These are phyloP conservation scores for Agelastica alni DNA, from an alignment of 2,888 invertebrate species.

Conservation along the genomic window DNA sequence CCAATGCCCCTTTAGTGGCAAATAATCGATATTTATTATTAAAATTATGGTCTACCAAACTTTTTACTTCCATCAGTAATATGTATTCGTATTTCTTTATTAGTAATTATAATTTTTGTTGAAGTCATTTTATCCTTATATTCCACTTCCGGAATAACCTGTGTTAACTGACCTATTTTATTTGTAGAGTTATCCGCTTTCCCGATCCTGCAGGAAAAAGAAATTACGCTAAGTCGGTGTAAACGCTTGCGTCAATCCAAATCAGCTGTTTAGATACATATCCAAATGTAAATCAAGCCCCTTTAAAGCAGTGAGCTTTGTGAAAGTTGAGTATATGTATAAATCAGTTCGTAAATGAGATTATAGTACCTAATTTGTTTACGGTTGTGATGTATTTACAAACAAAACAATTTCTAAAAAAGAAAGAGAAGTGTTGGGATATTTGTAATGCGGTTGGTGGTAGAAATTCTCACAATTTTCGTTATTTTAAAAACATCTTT, in stretches of 20 bases:
- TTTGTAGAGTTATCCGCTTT: constrained; percentile 20
- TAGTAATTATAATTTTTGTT: no score
- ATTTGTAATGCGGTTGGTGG: constrained; percentile 28
- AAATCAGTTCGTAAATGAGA: constrained; percentile 12
- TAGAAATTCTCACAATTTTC: constrained; percentile 16
- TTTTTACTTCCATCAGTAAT: no score
- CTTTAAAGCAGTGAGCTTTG: constrained; percentile 10
- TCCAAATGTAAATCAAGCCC: constrained; percentile 24
- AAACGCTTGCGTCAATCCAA: constrained; percentile 32
- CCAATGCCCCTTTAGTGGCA: no score
- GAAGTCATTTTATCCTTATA: no score
- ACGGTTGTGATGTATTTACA: constrained; percentile 27
- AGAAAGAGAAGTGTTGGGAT: constrained; percentile 12
- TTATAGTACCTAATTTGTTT: constrained; percentile 7
- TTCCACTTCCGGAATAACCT: no score
- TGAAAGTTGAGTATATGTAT: constrained; percentile 13
- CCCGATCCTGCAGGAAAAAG: constrained; percentile 27
- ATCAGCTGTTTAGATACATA: constrained; percentile 30
- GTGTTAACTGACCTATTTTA: constrained; percentile 3
- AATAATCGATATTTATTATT: no score
- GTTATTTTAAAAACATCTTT: constrained; percentile 24
- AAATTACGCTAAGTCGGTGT: constrained; percentile 24
- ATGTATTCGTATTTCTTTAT: no score
- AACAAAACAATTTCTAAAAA: constrained; percentile 8
- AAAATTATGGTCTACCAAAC: no score